phyloP scores from a whole-genome alignment of 37 sponge, comb jelly and placozoan genomes.

The Ephydatia muelleri region DNA sequence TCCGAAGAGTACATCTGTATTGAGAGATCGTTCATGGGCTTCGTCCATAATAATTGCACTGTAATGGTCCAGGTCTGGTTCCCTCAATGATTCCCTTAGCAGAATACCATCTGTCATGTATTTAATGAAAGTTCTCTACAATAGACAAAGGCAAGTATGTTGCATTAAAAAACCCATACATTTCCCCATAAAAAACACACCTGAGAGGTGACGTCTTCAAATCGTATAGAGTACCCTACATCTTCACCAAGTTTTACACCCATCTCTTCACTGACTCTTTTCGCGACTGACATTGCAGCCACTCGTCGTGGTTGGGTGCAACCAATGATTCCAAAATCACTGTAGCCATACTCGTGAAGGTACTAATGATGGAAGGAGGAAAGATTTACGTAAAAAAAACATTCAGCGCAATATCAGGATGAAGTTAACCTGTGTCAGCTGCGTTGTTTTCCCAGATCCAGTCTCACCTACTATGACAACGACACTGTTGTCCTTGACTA shows the following conservation, averaged over 20 bases:
- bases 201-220: constrained; percentile 97
- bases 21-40: constrained; percentile 99
- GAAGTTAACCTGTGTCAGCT: constrained; percentile 87
- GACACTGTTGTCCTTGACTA: constrained; percentile 94
- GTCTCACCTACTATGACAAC: constrained; percentile 99
- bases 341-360: constrained; percentile 94
- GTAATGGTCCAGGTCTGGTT: constrained; percentile 97
- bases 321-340: constrained; percentile 91
- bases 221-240: constrained; percentile 97
- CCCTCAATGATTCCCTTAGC: constrained; percentile 94
- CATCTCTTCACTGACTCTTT: constrained; percentile 96
- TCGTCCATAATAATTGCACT: constrained; percentile 99
- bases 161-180: not conserved
- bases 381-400: not conserved
- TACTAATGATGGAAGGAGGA: constrained; percentile 58
- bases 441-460: constrained; percentile 99
- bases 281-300: constrained; percentile 99
- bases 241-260: constrained; percentile 87
- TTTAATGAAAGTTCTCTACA: constrained; percentile 92
- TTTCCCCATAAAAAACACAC: constrained; percentile 18
- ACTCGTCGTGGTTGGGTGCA: constrained; percentile 99
- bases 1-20: constrained; percentile 99
- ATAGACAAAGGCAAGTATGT: not conserved
- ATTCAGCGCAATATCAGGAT: not conserved
- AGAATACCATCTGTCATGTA: constrained; percentile 99